These are phyloP conservation scores for Lasioglossum villosulum DNA, from an alignment of 2,888 invertebrate species.

Conservation along the genomic window DNA sequence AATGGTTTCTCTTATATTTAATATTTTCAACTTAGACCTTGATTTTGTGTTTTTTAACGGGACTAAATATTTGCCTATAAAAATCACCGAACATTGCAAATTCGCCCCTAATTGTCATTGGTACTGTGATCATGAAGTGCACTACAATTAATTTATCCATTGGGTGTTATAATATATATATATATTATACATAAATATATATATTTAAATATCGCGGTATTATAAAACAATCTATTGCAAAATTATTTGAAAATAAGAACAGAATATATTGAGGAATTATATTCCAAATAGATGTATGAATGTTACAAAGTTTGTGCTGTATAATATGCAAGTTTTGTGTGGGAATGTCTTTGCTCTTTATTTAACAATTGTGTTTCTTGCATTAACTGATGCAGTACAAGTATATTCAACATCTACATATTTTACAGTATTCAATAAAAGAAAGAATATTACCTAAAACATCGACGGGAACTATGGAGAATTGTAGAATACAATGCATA, in stretches of 20 bases:
- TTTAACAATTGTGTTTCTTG: constrained; percentile 43
- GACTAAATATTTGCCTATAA: constrained; percentile 15
- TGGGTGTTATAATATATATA: constrained; percentile 1
- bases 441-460: constrained; percentile 33
- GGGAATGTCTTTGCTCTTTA: constrained; percentile 61
- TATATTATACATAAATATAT: neutral
- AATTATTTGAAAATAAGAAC: constrained; percentile 33
- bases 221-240: constrained; percentile 38
- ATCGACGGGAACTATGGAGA: constrained; percentile 37
- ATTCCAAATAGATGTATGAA: constrained; percentile 45
- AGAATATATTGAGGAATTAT: constrained; percentile 35
- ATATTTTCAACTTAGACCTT: neutral
- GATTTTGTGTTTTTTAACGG: neutral
- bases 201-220: constrained; percentile 25
- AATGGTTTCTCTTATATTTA: neutral
- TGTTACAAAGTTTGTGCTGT: constrained; percentile 52
- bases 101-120: constrained; percentile 47
- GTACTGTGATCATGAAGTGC: constrained; percentile 50
- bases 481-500: constrained; percentile 41
- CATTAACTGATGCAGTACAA: constrained; percentile 45
- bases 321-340: constrained; percentile 52
- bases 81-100: constrained; percentile 11
- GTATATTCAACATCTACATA: constrained; percentile 26
- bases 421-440: constrained; percentile 46
- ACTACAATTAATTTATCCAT: constrained; percentile 49